A percentile compares a stretch with the other conserved stretches of the same genome.
These are phyloP conservation scores for Phasianus colchicus DNA, from an alignment of 2,113 vertebrate species.

Conservation along the genomic window DNA sequence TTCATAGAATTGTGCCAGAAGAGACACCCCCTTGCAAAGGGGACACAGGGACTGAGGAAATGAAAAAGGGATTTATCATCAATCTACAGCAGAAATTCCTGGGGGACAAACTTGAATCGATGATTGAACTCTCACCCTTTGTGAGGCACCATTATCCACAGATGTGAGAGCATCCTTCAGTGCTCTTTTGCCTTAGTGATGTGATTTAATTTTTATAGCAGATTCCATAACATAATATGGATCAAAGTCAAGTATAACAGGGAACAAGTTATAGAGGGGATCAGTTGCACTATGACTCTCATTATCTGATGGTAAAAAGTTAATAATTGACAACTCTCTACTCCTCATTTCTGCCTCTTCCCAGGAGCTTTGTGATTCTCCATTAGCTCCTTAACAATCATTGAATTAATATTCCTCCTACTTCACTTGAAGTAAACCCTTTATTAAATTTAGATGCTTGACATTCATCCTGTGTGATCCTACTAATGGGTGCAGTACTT, in stretches of 20 bases:
- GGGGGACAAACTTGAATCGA: not conserved
- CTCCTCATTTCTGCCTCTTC: not conserved
- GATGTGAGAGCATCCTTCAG: not conserved
- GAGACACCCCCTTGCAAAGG: not conserved
- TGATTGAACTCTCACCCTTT: not conserved
- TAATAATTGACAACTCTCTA: slow-evolving; percentile 34
- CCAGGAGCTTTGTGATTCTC: not conserved
- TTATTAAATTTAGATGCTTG: slow-evolving; percentile 8
- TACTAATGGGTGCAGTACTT: not conserved
- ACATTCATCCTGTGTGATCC: not conserved
- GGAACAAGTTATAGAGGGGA: not conserved
- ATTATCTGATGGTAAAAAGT: not conserved
- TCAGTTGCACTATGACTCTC: not conserved
- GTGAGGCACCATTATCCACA: not conserved
- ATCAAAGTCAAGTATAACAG: not conserved
- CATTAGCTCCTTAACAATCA: slow-evolving; percentile 9
- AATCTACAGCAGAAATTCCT: not conserved
- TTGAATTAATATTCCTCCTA: not conserved
- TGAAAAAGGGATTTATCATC: not conserved
- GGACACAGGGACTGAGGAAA: not conserved
- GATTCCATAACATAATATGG: not conserved
- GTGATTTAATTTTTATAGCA: not conserved
- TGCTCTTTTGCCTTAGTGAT: not conserved
- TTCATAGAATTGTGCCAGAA: not conserved
- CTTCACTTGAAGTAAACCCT: not conserved